Conservation (phyloP, 2,113 vertebrate species). For the Cottus gobio region DNA sequence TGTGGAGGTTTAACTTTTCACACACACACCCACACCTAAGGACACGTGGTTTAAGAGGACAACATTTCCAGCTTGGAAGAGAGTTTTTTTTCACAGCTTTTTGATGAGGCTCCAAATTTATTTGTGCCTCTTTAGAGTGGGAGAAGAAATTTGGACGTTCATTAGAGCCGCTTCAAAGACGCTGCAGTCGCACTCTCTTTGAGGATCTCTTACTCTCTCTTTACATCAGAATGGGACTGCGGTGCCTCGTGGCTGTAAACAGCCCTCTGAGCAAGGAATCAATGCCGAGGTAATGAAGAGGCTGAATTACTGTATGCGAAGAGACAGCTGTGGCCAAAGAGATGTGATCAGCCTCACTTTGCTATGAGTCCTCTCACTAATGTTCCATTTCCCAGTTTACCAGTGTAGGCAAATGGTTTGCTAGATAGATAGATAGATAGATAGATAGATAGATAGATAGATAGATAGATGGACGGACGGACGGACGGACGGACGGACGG, state of each 20-base stretch:
- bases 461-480: neutral
- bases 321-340: constrained; percentile 6
- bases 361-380: neutral
- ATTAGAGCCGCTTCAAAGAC: constrained; percentile 48
- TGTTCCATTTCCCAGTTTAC: neutral
- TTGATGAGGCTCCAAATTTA: constrained; percentile 31
- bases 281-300: constrained; percentile 35
- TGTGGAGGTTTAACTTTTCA: constrained; percentile 7
- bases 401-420: no score
- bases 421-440: neutral
- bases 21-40: neutral
- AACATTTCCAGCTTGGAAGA: constrained; percentile 14
- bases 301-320: constrained; percentile 23
- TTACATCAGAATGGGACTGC: constrained; percentile 21
- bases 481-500: neutral
- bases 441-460: neutral
- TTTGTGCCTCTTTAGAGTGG: constrained; percentile 26
- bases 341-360: constrained; percentile 3
- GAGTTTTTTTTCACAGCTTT: constrained; percentile 28
- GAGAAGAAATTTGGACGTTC: constrained; percentile 36
- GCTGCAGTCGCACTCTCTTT: constrained; percentile 25
- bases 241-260: constrained; percentile 6
- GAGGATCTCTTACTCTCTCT: constrained; percentile 12
- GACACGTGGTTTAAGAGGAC: constrained; percentile 20
- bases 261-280: constrained; percentile 9